A percentile compares a stretch with the other conserved stretches of the same genome.
Evolutionary conservation across 2,888 invertebrate genomes (phyloP).

Genomic region (Cryptus armator): DNA sequence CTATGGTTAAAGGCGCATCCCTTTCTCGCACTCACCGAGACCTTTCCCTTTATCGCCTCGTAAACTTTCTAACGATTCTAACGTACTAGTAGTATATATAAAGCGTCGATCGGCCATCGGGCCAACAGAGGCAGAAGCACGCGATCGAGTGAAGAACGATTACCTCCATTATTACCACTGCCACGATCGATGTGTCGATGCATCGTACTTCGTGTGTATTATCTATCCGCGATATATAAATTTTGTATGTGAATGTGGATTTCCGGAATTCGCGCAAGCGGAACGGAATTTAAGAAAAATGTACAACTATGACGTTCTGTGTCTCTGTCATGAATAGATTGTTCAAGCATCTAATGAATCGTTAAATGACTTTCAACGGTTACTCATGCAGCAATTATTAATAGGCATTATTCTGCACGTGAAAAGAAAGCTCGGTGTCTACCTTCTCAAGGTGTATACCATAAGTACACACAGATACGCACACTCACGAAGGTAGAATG

Average conservation of each 20-base stretch:
- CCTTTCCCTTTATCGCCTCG: slow-evolving; percentile 67
- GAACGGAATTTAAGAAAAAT: slow-evolving; percentile 5
- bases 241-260: background rate
- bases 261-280: background rate
- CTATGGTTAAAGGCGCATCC: slow-evolving; percentile 19
- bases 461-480: slow-evolving; percentile 28
- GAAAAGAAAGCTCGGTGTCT: slow-evolving; percentile 46
- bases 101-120: slow-evolving; percentile 44
- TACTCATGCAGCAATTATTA: slow-evolving; percentile 54
- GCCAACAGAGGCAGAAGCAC: slow-evolving; percentile 47
- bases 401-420: slow-evolving; percentile 45
- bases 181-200: slow-evolving; percentile 18
- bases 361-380: slow-evolving; percentile 47
- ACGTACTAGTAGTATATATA: slow-evolving; percentile 57
- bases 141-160: slow-evolving; percentile 63
- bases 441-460: slow-evolving; percentile 28
- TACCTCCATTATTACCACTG: slow-evolving; percentile 53
- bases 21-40: slow-evolving; percentile 44
- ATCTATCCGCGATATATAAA: background rate
- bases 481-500: slow-evolving; percentile 44
- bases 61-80: slow-evolving; percentile 67
- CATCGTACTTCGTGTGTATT: background rate
- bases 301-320: background rate
- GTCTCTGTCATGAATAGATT: background rate
- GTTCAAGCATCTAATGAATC: slow-evolving; percentile 48